phyloP scores from a whole-genome alignment of 2,888 invertebrate species.

The Rhamphomyia laevipes region DNA sequence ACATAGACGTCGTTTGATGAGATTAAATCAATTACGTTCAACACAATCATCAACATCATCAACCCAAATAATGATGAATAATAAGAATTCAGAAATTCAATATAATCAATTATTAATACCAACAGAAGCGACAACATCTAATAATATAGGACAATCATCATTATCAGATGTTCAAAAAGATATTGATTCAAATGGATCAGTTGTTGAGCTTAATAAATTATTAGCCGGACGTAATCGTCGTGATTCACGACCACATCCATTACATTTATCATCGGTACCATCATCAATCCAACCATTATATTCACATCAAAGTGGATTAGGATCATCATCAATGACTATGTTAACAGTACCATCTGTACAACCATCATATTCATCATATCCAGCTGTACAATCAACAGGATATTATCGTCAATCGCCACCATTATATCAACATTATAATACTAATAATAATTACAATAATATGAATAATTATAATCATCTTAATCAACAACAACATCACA shows the following conservation, averaged over 20 bases:
- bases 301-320: not conserved
- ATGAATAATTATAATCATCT: slow-evolving; percentile 3
- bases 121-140: slow-evolving; percentile 2
- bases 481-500: slow-evolving; percentile 17
- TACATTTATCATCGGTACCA: not conserved
- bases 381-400: not conserved
- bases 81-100: not conserved
- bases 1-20: slow-evolving; percentile 10
- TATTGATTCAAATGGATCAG: too few species aligned
- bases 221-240: slow-evolving; percentile 10
- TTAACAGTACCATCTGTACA: not conserved
- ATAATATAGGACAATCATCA: too few species aligned
- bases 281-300: not conserved
- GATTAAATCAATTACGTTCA: slow-evolving; percentile 8
- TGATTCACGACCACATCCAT: slow-evolving; percentile 8
- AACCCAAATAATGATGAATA: not conserved
- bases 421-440: not conserved
- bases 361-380: not conserved
- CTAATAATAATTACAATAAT: slow-evolving; percentile 4
- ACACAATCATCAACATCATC: slow-evolving; percentile 5
- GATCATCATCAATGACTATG: not conserved
- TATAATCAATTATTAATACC: slow-evolving; percentile 7
- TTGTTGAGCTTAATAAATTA: slow-evolving; percentile 10
- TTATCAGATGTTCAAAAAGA: too few species aligned
- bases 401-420: not conserved